A percentile compares a stretch with the other conserved stretches of the same genome.
phyloP scores from a whole-genome alignment of 2,113 vertebrate genomes.

The Pangasianodon hypophthalmus region DNA sequence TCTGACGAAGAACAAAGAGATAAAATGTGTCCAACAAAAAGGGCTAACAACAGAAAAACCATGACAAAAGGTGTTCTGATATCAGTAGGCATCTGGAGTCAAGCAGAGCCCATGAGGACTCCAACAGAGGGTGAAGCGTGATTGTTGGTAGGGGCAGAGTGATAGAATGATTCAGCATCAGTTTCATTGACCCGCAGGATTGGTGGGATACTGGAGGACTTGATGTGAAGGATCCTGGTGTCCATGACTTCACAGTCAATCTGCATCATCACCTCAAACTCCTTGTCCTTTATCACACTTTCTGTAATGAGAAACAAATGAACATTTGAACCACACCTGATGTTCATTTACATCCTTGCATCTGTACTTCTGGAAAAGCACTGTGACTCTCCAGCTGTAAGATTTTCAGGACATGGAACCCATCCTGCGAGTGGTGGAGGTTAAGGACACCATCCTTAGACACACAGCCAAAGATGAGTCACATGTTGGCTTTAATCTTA shows the following conservation, averaged over 20 bases:
- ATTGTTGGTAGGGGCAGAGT: slow-evolving; percentile 66
- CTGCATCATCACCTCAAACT: slow-evolving; percentile 97
- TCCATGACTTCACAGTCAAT: slow-evolving; percentile 96
- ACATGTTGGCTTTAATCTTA: slow-evolving; percentile 58
- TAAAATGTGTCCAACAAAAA: not conserved
- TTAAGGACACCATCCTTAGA: slow-evolving; percentile 22
- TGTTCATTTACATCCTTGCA: not conserved
- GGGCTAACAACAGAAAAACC: not conserved
- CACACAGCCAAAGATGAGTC: slow-evolving; percentile 65
- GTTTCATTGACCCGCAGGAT: slow-evolving; percentile 82
- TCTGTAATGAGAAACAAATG: slow-evolving; percentile 72
- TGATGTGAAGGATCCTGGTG: slow-evolving; percentile 92
- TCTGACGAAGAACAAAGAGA: not conserved
- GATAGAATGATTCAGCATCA: slow-evolving; percentile 76
- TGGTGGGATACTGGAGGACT: slow-evolving; percentile 86
- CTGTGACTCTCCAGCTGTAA: not conserved
- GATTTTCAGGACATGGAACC: slow-evolving; percentile 6
- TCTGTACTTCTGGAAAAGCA: not conserved
- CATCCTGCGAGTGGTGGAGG: slow-evolving; percentile 17
- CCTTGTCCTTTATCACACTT: slow-evolving; percentile 87
- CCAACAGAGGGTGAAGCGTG: slow-evolving; percentile 75
- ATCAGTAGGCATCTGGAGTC: not conserved
- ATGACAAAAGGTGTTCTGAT: not conserved
- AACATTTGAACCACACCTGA: not conserved
- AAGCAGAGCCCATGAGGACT: slow-evolving; percentile 81